A percentile compares a stretch with the other conserved stretches of the same genome.
Conservation (phyloP, 2,797 vertebrate species). For the Lithobates sylvaticus region DNA sequence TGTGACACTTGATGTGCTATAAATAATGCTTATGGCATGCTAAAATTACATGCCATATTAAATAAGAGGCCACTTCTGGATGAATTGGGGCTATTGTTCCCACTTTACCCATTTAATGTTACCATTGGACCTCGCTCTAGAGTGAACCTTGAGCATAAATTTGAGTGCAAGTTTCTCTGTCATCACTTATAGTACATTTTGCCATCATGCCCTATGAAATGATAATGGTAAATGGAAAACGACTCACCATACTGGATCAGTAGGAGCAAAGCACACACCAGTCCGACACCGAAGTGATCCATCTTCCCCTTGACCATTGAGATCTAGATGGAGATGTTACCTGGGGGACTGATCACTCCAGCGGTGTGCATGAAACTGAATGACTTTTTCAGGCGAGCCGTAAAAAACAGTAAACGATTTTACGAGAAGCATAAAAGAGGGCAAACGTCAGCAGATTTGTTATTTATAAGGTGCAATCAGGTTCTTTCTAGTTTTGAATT, state of each 20-base stretch:
- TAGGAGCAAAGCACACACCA: slow-evolving; percentile 9
- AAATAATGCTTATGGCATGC: no score
- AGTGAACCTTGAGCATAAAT: background rate
- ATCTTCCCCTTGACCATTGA: background rate
- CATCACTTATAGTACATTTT: background rate
- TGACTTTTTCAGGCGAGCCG: background rate
- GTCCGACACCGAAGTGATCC: background rate
- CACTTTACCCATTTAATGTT: no score
- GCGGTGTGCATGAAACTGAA: background rate
- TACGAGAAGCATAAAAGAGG: background rate
- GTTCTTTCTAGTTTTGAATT: background rate
- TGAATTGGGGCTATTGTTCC: no score
- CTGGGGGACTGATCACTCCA: background rate
- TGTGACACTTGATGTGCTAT: no score
- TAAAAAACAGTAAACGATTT: background rate
- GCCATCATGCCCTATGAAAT: no score
- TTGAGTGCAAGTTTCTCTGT: background rate
- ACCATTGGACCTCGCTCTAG: no score
- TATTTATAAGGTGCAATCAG: background rate
- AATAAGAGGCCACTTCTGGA: no score
- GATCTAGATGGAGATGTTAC: background rate
- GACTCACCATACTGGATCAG: slow-evolving; percentile 8
- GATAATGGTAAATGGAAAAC: no score
- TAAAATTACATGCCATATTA: no score
- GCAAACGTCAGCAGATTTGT: background rate